phyloP scores from a whole-genome alignment of 92 coral and sea anemone species.

The Paramuricea clavata region DNA sequence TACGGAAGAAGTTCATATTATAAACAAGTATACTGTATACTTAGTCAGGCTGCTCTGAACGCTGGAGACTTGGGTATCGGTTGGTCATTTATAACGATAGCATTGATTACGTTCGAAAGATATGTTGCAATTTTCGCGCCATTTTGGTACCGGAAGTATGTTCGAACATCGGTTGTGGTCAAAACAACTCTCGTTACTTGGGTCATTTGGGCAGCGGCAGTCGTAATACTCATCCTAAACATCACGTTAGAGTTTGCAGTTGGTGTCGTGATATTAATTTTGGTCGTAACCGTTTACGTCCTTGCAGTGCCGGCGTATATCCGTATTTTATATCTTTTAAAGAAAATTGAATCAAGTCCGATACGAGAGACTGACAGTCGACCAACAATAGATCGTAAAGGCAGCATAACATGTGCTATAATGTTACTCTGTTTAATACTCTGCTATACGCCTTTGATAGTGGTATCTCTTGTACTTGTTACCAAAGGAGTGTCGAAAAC shows the following conservation, averaged over 20 bases:
- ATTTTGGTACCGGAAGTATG: conserved; percentile 40
- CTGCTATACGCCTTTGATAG: conserved; percentile 34
- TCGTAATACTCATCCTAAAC: neutral
- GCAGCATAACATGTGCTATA: conserved; percentile 40
- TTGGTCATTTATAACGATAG: conserved; percentile 33
- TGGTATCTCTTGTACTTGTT: neutral
- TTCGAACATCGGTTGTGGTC: conserved; percentile 7
- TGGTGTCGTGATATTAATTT: neutral
- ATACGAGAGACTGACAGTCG: neutral
- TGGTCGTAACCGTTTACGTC: conserved; percentile 2
- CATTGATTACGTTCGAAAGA: conserved; percentile 33
- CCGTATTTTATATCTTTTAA: conserved; percentile 17
- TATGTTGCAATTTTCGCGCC: conserved; percentile 38
- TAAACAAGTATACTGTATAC: conserved; percentile 4
- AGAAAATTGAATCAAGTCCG: conserved; percentile 30
- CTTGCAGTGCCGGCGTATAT: conserved; percentile 24
- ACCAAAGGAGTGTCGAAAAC: neutral
- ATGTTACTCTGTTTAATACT: conserved; percentile 24
- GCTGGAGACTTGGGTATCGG: conserved; percentile 37
- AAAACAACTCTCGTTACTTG: conserved; percentile 21
- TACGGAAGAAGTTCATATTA: neutral
- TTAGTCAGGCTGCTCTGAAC: conserved; percentile 13
- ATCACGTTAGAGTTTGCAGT: neutral
- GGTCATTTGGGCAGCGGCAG: conserved; percentile 17
- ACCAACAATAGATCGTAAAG: conserved; percentile 20